Conservation (phyloP, 1,140 invertebrate species). For the Potamilus streckersoni region DNA sequence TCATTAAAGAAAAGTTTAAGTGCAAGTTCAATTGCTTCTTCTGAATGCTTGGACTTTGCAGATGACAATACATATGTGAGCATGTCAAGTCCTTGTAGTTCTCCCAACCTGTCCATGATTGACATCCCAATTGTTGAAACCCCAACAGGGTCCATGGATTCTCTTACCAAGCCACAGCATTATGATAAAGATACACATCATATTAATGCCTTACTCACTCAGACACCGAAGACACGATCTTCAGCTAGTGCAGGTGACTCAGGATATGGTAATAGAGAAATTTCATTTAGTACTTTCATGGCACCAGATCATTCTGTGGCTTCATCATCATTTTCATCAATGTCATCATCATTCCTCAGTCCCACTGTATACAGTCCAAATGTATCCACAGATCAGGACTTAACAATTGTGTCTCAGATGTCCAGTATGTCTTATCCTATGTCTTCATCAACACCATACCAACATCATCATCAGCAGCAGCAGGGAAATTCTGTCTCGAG, state of each 20-base stretch:
- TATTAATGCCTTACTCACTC: slow-evolving; percentile 19
- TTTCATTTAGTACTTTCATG: slow-evolving; percentile 7
- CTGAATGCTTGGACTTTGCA: slow-evolving; percentile 23
- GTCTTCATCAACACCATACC: slow-evolving; percentile 22
- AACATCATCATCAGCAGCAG: background rate
- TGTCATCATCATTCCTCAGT: slow-evolving; percentile 6
- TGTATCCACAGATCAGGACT: slow-evolving; percentile 13
- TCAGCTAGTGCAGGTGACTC: background rate
- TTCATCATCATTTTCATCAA: slow-evolving; percentile 17
- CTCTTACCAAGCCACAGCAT: slow-evolving; percentile 29
- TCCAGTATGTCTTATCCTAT: slow-evolving; percentile 9
- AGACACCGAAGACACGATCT: background rate
- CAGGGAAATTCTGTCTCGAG: slow-evolving; percentile 4
- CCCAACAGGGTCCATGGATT: slow-evolving; percentile 44
- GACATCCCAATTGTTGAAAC: slow-evolving; percentile 38
- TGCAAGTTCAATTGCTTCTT: slow-evolving; percentile 36
- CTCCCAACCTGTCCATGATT: slow-evolving; percentile 44
- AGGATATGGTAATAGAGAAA: slow-evolving; percentile 10
- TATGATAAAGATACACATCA: slow-evolving; percentile 28
- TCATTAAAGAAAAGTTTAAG: slow-evolving; percentile 42
- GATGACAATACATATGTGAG: slow-evolving; percentile 51
- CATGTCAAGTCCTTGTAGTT: slow-evolving; percentile 49
- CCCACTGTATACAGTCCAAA: background rate
- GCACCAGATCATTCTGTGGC: slow-evolving; percentile 7
- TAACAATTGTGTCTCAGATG: slow-evolving; percentile 19